Evolutionary conservation across 2,888 invertebrate genomes (phyloP), one percentile per base, ranked within the genome.

Genomic region (Zaprionus lineosus): DNA sequence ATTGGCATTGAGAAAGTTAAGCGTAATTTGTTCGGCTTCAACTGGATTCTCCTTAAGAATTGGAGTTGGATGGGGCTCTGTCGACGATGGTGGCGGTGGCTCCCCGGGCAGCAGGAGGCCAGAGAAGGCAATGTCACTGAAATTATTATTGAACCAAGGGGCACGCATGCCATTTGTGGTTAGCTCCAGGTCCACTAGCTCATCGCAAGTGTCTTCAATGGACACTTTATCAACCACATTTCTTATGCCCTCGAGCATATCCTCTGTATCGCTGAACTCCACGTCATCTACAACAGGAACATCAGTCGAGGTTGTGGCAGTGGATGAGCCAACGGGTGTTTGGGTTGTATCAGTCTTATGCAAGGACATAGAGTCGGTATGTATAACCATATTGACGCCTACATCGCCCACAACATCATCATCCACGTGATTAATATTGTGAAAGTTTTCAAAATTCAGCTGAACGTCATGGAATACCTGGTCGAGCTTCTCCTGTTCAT

Each of bases 261-360:
- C 96, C 88, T 96, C 96, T 0, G 95, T 94, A 79, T 96, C 96
- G 71, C 95, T 95, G 88, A 96, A 96, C 88, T 96, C 96, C 90
- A 91, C 88, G 44, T 89, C 89, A 89, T 91, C 85, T 0, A 66
- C 72, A 1, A 75, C 72, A 14, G 75, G 36, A 11, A 73, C 62
- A 9, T 48, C 44, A 28, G 51, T 60, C 3, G 63, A n/a, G 0
- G 63, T 46, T 1, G 50, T 9, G 1, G 50, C 18, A 29, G 33
- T 75, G 7, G 64, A 5, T 2, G 68, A 15, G 1, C 33, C 55
- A 1, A 71, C 74, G 2, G 72, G 39, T n/a, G 37, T 21, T 1
- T 67, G 40, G 8, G 79, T 83, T 1, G 56, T 76, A 8, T 55
- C 60, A 12, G 34, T 29, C 16, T 71, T 72, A 36, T 68, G 68